Evolutionary conservation across 2,113 vertebrate genomes (phyloP).

Genomic region (Vireo altiloquus): DNA sequence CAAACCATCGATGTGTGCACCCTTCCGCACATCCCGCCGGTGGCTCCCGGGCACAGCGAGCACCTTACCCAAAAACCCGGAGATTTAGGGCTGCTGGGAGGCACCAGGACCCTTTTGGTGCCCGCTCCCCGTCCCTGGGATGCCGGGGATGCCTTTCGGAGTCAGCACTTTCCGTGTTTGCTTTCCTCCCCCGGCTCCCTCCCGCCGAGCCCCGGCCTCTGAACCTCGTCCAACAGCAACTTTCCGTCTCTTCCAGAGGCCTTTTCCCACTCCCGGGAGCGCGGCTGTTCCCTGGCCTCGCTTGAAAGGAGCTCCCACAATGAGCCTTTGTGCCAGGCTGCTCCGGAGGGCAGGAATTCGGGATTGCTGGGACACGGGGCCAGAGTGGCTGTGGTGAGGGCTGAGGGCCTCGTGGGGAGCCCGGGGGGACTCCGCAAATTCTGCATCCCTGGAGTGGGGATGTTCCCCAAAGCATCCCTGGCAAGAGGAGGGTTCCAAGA

Average conservation of each 20-base stretch:
- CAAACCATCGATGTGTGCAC: too few species aligned
- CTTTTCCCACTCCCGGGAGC: neutral
- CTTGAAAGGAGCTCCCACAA: constrained; percentile 55
- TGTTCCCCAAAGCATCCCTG: too few species aligned
- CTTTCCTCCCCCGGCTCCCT: constrained; percentile 51
- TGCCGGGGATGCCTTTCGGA: constrained; percentile 1
- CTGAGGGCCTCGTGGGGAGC: neutral
- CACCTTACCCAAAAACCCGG: rapidly evolving
- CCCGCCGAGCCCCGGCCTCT: constrained; percentile 50
- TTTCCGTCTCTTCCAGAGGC: constrained; percentile 29
- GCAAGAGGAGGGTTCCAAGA: too few species aligned
- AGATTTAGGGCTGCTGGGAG: neutral
- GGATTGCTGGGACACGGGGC: neutral
- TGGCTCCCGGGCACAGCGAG: neutral
- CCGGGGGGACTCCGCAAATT: neutral
- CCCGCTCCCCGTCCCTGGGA: neutral
- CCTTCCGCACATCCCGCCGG: rapidly evolving
- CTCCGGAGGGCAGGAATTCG: constrained; percentile 2
- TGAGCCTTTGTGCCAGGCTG: constrained; percentile 61
- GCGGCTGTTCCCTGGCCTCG: constrained; percentile 29
- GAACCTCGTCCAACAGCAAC: constrained; percentile 71
- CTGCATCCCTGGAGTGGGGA: neutral
- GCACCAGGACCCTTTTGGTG: rapidly evolving
- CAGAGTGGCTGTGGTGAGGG: neutral
- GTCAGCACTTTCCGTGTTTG: constrained; percentile 75